phyloP scores from a whole-genome alignment of 2,797 vertebrate species.

The Eulemur mongoz region DNA sequence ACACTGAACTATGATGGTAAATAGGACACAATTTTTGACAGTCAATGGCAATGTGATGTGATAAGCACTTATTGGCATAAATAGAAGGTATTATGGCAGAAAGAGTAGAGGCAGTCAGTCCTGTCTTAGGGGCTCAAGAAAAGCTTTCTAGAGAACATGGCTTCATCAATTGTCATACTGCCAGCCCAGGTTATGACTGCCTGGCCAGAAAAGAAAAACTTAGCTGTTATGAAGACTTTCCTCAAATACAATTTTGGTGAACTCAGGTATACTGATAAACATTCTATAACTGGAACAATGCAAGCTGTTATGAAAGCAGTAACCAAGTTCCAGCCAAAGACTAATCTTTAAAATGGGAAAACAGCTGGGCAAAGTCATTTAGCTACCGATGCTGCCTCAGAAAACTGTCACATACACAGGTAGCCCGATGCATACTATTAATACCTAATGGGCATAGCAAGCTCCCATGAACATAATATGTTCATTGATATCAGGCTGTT shows the following conservation, averaged over 20 bases:
- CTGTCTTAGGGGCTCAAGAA: background rate
- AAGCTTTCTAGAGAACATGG: background rate
- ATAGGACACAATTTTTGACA: background rate
- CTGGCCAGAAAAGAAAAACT: background rate
- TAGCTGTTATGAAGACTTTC: background rate
- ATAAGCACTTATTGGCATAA: background rate
- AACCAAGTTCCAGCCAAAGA: background rate
- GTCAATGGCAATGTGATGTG: background rate
- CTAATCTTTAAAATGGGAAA: background rate
- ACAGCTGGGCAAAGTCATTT: background rate
- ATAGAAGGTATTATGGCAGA: background rate
- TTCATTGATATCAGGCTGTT: background rate
- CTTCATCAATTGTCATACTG: background rate
- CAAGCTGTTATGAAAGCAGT: background rate
- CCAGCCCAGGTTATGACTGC: background rate
- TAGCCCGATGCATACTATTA: no score
- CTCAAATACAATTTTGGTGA: constrained; percentile 11
- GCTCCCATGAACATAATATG: no score
- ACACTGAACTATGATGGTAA: background rate
- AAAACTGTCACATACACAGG: background rate
- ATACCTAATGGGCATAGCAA: background rate
- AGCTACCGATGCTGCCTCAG: background rate
- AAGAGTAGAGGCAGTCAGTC: background rate
- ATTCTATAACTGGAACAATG: background rate
- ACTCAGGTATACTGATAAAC: background rate